These are phyloP conservation scores for Aphelinus atriplicis DNA, from an alignment of 1,140 invertebrate genomes.

Conservation along the genomic window DNA sequence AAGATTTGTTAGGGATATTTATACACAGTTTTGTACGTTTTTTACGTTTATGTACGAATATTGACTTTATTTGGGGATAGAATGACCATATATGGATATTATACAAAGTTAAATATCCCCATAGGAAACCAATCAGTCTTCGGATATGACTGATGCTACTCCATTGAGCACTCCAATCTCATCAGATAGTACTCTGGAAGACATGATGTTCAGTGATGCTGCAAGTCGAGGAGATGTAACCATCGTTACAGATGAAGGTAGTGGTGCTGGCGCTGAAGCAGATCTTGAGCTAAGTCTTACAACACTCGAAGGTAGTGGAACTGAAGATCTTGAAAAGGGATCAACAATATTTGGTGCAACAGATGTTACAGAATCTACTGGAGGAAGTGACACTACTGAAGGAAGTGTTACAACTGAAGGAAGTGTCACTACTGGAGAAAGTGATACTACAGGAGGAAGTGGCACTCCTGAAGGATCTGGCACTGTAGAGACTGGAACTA, in stretches of 20 bases:
- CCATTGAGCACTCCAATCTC: slow-evolving; percentile 50
- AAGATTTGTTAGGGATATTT: no score
- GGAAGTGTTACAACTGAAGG: slow-evolving; percentile 6
- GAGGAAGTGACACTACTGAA: slow-evolving; percentile 27
- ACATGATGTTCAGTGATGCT: slow-evolving; percentile 73
- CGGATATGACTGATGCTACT: slow-evolving; percentile 47
- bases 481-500: no score
- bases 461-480: no score
- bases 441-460: no score
- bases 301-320: slow-evolving; percentile 56
- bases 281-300: slow-evolving; percentile 37
- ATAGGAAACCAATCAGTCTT: slow-evolving; percentile 33
- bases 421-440: no score
- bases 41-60: no score
- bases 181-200: slow-evolving; percentile 56
- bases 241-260: slow-evolving; percentile 45
- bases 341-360: slow-evolving; percentile 30
- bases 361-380: slow-evolving; percentile 29
- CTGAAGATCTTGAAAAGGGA: slow-evolving; percentile 37
- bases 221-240: slow-evolving; percentile 56
- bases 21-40: no score
- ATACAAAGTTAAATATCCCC: background rate
- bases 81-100: no score
- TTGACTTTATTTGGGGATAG: no score
- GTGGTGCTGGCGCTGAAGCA: slow-evolving; percentile 43